Percentiles rank a stretch among this genome's conserved stretches.
These are phyloP conservation scores for Akabosia matsudoensis DNA, from an alignment of 1,140 invertebrate species.

Conservation along the genomic window DNA sequence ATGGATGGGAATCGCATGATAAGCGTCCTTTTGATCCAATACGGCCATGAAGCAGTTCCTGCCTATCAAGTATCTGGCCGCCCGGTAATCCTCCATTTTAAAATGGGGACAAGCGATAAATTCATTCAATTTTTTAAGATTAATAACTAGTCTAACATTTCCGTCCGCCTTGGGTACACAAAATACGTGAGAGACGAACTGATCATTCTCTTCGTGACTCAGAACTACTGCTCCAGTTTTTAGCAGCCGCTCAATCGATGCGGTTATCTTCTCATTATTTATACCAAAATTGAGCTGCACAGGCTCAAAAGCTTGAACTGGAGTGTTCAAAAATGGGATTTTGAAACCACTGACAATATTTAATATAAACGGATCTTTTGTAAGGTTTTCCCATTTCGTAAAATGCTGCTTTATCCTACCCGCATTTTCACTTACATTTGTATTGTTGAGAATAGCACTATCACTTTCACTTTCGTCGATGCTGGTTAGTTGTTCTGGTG, in stretches of 20 bases:
- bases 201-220: not conserved
- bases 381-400: not conserved
- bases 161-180: slow-evolving; percentile 19
- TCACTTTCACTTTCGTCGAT: no score
- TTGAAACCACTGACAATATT: not conserved
- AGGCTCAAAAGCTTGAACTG: not conserved
- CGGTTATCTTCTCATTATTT: not conserved
- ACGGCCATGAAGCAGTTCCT: slow-evolving; percentile 18
- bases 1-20: slow-evolving; percentile 28
- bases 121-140: slow-evolving; percentile 32
- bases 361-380: not conserved
- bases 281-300: not conserved
- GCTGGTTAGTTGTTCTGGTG: no score
- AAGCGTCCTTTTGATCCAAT: slow-evolving; percentile 36
- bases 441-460: not conserved
- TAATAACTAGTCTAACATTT: slow-evolving; percentile 13
- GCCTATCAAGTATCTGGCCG: not conserved
- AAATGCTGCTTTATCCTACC: not conserved
- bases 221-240: not conserved
- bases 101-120: slow-evolving; percentile 31
- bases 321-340: not conserved
- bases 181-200: slow-evolving; percentile 32
- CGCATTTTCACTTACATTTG: no score
- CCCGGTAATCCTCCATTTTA: slow-evolving; percentile 26
- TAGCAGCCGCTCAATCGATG: not conserved